A percentile compares a stretch with the other conserved stretches of the same genome.
Conservation (phyloP, 2,888 invertebrate genomes). For the Cheilosia pagana region DNA sequence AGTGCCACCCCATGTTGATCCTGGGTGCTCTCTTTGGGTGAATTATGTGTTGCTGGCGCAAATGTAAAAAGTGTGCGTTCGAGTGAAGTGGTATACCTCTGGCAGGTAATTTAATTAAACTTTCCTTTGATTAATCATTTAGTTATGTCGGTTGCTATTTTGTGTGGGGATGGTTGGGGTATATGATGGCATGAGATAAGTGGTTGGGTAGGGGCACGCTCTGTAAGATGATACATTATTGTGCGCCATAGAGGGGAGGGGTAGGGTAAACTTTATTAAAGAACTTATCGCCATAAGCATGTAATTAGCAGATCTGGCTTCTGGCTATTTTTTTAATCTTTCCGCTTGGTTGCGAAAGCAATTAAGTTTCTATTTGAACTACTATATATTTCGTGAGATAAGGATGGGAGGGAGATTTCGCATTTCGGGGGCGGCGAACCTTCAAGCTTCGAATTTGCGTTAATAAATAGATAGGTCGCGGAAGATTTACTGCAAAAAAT, state of each 20-base stretch:
- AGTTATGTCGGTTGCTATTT: slow-evolving; percentile 73
- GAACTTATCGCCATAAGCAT: slow-evolving; percentile 52
- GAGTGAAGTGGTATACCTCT: slow-evolving; percentile 66
- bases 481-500: too few species aligned
- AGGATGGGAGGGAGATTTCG: too few species aligned
- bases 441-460: too few species aligned
- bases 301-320: slow-evolving; percentile 49
- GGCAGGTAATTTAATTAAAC: slow-evolving; percentile 75
- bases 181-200: slow-evolving; percentile 35
- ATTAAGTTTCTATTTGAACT: slow-evolving; percentile 21
- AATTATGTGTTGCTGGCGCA: slow-evolving; percentile 70
- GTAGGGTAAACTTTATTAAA: slow-evolving; percentile 33
- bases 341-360: background rate
- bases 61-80: slow-evolving; percentile 69
- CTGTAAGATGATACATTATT: slow-evolving; percentile 54
- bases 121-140: slow-evolving; percentile 75
- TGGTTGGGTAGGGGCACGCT: slow-evolving; percentile 9
- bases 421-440: too few species aligned
- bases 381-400: background rate
- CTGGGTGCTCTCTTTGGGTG: slow-evolving; percentile 21
- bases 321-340: slow-evolving; percentile 36
- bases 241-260: too few species aligned
- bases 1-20: slow-evolving; percentile 29
- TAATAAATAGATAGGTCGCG: too few species aligned
- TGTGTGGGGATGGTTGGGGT: slow-evolving; percentile 26